Evolutionary conservation across 35 echinoderm and acorn worm genomes (phyloP), one percentile per base, ranked within the genome.

Genomic region (Apostichopus parvimensis): DNA sequence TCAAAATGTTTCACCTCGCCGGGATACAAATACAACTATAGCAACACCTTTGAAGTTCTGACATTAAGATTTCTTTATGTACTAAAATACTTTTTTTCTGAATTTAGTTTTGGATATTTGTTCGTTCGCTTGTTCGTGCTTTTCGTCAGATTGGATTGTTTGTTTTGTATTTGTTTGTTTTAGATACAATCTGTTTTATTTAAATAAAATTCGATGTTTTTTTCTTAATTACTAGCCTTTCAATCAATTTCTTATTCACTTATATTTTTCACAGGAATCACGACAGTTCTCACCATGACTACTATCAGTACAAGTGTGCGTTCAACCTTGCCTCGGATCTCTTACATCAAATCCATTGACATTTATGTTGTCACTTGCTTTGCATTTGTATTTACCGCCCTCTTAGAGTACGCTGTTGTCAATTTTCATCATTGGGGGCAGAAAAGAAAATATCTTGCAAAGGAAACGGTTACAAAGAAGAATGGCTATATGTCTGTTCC

Each of bases 341-440:
- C 96, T 11, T 98, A 98, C 91, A 93, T 98, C n/a, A 98, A 98
- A 68, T 93, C 96, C 17, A 98, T 98, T 65, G 96, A 98, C 90
- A 95, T 95, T 61, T 98, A 98, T 79, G 92, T 98, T 6, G 91
- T 98, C 82, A 95, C 94, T 6, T 98, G 96, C 73, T 98, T 92
- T 55, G 87, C 91, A 6, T 98, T 98, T 78, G 96, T 98, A 13
- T 98, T 95, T 78, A 79, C 96, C 56, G 96, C 96, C 73, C 91
- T 98, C 82, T 79, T 98, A 21, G 96, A 98, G 86, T 98, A 95
- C 80, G 96, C 96, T 54, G 80, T 98, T 8, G 96, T 95, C 79
- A 98, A 99, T 88, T 99, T 94, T 78, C 91, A 93, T 81, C 95
- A 94, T 68, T 99, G 97, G 97, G 82, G 91, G 8, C 53, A 81